phyloP scores from a whole-genome alignment of 2,888 invertebrate species.

The Nemotelus pantherinus region DNA sequence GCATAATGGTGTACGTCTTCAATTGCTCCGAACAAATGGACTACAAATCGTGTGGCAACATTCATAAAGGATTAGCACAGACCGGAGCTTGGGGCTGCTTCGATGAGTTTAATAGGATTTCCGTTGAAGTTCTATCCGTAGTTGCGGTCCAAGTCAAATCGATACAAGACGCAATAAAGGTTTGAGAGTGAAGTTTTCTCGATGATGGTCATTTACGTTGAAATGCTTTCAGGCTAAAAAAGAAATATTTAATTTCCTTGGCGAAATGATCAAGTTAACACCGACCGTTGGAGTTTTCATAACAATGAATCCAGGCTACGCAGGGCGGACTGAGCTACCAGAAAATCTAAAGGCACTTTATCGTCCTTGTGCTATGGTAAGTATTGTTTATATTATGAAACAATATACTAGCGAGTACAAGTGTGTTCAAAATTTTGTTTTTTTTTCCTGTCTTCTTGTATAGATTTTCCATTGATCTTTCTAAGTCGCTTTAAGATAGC shows the following conservation, averaged over 20 bases:
- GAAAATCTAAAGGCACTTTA: slow-evolving; percentile 81
- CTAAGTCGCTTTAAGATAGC: no score
- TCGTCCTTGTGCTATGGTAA: slow-evolving; percentile 89
- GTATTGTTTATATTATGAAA: not conserved
- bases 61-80: slow-evolving; percentile 81
- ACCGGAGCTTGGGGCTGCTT: slow-evolving; percentile 95
- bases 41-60: slow-evolving; percentile 93
- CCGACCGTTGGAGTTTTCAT: slow-evolving; percentile 90
- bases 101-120: slow-evolving; percentile 95
- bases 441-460: not conserved
- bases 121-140: slow-evolving; percentile 93
- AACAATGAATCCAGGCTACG: slow-evolving; percentile 97
- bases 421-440: no score
- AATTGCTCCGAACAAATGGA: slow-evolving; percentile 98
- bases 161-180: slow-evolving; percentile 86
- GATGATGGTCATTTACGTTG: not conserved
- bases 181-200: slow-evolving; percentile 36
- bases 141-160: slow-evolving; percentile 93
- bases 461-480: slow-evolving; percentile 57
- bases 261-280: slow-evolving; percentile 78
- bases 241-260: slow-evolving; percentile 83
- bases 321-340: slow-evolving; percentile 88
- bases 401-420: no score
- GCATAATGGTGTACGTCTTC: slow-evolving; percentile 97
- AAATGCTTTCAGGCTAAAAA: slow-evolving; percentile 69